A percentile compares a stretch with the other conserved stretches of the same genome.
phyloP scores from a whole-genome alignment of 2,797 vertebrate genomes.

The Linurgus olivaceus region DNA sequence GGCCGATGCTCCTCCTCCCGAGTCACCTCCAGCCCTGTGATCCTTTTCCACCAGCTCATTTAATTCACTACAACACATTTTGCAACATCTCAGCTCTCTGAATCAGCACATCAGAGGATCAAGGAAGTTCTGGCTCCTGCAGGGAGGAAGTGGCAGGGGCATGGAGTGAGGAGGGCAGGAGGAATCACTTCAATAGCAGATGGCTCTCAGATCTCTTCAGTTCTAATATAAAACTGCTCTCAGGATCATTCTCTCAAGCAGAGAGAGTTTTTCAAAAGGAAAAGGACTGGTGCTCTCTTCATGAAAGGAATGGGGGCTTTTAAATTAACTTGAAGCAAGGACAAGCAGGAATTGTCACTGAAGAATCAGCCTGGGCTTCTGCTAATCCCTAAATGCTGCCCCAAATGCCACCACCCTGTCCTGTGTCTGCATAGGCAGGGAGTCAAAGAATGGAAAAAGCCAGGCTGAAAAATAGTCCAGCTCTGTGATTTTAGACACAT shows the following conservation, averaged over 20 bases:
- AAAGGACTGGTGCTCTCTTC: background rate
- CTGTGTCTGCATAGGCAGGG: background rate
- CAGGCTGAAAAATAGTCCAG: background rate
- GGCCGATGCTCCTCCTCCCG: background rate
- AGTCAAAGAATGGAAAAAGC: background rate
- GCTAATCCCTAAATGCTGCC: background rate
- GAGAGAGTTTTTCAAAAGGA: background rate
- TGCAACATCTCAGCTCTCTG: background rate
- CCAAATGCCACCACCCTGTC: background rate
- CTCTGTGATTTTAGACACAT: background rate
- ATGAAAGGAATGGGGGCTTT: background rate
- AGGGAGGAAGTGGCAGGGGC: background rate
- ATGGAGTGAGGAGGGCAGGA: background rate
- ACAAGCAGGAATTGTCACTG: background rate
- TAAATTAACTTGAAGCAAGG: background rate
- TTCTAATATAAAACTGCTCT: background rate
- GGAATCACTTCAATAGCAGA: background rate
- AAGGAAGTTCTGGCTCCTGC: background rate
- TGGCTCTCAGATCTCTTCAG: background rate
- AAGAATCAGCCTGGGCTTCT: background rate
- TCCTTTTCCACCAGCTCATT: background rate
- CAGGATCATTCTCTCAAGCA: background rate
- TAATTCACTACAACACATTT: background rate
- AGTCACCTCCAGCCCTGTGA: conserved; percentile 3
- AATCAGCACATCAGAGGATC: conserved; percentile 5